phyloP scores from a whole-genome alignment of 2,797 vertebrate genomes.

The Sebastes oblongus region DNA sequence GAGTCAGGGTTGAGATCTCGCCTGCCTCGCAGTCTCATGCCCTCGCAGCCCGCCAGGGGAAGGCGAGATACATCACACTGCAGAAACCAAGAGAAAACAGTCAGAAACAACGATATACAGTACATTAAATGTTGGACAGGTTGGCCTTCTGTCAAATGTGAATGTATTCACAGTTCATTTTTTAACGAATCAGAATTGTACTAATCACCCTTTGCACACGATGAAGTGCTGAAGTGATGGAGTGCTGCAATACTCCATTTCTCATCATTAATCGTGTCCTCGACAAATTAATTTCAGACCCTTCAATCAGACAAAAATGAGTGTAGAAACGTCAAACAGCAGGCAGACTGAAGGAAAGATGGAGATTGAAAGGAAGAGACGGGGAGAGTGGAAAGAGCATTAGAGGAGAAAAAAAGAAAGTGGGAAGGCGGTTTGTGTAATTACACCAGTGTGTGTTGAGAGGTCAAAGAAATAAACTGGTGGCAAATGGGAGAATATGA shows the following conservation, averaged over 20 bases:
- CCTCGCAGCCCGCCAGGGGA: conserved; percentile 44
- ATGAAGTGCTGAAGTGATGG: not conserved
- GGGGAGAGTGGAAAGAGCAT: not conserved
- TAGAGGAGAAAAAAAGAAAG: conserved; percentile 1
- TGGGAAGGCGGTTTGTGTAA: conserved; percentile 4
- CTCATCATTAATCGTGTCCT: conserved; percentile 24
- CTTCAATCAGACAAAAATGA: conserved; percentile 20
- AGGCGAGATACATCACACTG: conserved; percentile 66
- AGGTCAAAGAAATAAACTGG: conserved; percentile 50
- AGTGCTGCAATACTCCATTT: conserved; percentile 26
- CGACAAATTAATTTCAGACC: conserved; percentile 44
- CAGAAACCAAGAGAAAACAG: not conserved
- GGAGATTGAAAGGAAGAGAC: not conserved
- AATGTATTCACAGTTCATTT: not conserved
- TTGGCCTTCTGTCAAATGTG: not conserved
- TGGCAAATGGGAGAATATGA: conserved; percentile 50
- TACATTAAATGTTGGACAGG: not conserved
- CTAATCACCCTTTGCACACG: not conserved
- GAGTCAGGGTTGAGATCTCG: conserved; percentile 53
- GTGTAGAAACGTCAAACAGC: not conserved
- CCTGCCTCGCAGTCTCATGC: conserved; percentile 74
- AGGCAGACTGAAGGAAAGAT: not conserved
- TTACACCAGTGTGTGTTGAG: conserved; percentile 36
- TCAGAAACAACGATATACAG: not conserved
- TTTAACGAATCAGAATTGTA: not conserved